Conservation (phyloP, 1,140 invertebrate genomes). For the Hyles euphorbiae region DNA sequence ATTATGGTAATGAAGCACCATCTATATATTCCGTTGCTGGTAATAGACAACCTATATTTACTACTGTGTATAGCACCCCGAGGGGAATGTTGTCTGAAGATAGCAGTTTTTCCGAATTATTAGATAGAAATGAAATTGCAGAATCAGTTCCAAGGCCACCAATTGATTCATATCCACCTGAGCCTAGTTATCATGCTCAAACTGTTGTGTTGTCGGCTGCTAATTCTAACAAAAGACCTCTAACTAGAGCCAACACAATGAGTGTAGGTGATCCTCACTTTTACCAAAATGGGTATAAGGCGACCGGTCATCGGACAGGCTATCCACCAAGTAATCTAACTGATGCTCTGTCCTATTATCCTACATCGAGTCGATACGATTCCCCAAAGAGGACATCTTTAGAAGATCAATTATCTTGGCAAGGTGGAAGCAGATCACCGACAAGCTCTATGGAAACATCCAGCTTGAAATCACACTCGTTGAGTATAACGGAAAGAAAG, state of each 20-base stretch:
- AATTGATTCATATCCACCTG: constrained; percentile 68
- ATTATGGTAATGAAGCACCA: constrained; percentile 79
- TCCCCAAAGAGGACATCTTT: constrained; percentile 78
- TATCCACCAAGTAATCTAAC: constrained; percentile 85
- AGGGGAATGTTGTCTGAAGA: constrained; percentile 77
- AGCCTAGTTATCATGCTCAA: constrained; percentile 74
- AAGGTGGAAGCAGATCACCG: constrained; percentile 76
- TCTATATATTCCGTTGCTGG: constrained; percentile 86
- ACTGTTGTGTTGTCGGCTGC: constrained; percentile 71
- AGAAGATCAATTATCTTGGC: constrained; percentile 77
- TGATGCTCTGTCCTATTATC: constrained; percentile 85
- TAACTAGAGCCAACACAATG: constrained; percentile 76
- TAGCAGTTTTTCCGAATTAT: constrained; percentile 80
- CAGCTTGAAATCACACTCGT: constrained; percentile 78
- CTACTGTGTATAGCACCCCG: constrained; percentile 82
- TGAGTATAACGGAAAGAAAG: constrained; percentile 77
- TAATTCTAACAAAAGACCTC: constrained; percentile 51
- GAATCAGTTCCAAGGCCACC: constrained; percentile 64
- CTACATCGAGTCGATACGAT: constrained; percentile 82
- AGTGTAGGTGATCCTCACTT: constrained; percentile 74
- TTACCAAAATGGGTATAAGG: constrained; percentile 82
- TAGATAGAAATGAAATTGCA: constrained; percentile 80
- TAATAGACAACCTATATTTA: constrained; percentile 81
- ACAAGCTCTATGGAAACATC: constrained; percentile 79
- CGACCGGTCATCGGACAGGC: constrained; percentile 78